Conservation (phyloP, 2,888 invertebrate genomes). For the Drosophila prostipennis region DNA sequence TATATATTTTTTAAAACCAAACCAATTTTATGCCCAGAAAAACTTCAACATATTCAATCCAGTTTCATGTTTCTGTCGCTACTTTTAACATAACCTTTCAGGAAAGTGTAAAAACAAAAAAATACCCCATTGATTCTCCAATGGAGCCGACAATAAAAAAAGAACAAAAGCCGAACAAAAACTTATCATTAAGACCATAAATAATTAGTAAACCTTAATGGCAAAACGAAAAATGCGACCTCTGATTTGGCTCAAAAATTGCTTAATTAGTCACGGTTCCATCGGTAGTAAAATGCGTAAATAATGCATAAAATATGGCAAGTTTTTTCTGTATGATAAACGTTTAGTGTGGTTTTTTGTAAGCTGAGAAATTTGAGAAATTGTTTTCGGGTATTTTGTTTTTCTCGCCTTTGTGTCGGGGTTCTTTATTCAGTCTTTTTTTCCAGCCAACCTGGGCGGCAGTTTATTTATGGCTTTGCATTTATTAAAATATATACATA, state of each 20-base stretch:
- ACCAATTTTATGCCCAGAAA: no score
- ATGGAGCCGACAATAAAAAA: constrained; percentile 11
- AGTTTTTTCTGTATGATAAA: constrained; percentile 57
- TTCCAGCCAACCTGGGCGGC: constrained; percentile 63
- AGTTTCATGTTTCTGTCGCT: no score
- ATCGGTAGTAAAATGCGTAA: constrained; percentile 65
- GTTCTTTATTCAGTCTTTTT: constrained; percentile 39
- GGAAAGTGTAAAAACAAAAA: constrained; percentile 10
- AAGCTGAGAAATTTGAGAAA: constrained; percentile 62
- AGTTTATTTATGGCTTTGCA: constrained; percentile 76
- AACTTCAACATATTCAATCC: no score
- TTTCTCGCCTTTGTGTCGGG: constrained; percentile 42
- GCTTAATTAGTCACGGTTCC: constrained; percentile 76
- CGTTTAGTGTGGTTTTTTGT: constrained; percentile 46
- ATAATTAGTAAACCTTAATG: constrained; percentile 62
- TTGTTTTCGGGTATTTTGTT: constrained; percentile 43
- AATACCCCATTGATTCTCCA: not conserved
- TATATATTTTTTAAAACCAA: no score
- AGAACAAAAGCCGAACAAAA: constrained; percentile 35
- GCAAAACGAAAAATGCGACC: constrained; percentile 34
- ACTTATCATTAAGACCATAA: constrained; percentile 73
- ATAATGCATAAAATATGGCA: constrained; percentile 74
- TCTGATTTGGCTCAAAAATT: constrained; percentile 71
- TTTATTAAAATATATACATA: constrained; percentile 64
- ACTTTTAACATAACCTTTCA: not conserved